Percentiles rank a stretch among this genome's conserved stretches.
These are phyloP conservation scores for Drosophila paranaensis DNA, from an alignment of 2,888 invertebrate species.

Conservation along the genomic window DNA sequence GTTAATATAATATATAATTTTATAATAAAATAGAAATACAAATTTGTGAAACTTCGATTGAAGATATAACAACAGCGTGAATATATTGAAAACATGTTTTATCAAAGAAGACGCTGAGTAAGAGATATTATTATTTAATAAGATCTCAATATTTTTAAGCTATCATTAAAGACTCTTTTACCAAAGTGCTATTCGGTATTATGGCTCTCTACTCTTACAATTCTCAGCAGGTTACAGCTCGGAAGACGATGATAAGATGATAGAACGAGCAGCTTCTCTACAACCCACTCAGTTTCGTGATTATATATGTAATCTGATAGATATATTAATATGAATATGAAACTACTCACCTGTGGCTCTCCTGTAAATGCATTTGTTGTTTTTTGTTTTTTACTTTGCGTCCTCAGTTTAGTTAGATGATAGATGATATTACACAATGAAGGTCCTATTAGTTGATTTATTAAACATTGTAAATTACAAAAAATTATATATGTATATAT, in stretches of 20 bases:
- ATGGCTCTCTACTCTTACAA: not conserved
- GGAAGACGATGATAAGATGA: not conserved
- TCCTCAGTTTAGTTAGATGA: not conserved
- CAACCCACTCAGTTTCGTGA: not conserved
- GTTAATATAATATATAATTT: too few species aligned
- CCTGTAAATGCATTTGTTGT: conserved; percentile 67
- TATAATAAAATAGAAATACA: too few species aligned
- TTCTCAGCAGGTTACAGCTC: not conserved
- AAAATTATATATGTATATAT: too few species aligned
- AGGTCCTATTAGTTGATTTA: conserved; percentile 5
- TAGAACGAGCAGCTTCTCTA: not conserved
- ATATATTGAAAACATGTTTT: too few species aligned
- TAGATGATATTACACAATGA: not conserved
- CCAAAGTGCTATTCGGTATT: too few species aligned
- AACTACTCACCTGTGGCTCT: conserved; percentile 51
- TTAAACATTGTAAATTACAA: not conserved
- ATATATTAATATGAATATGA: not conserved
- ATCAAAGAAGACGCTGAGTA: too few species aligned
- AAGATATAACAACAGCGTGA: too few species aligned
- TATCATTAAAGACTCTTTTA: too few species aligned
- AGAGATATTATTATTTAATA: too few species aligned
- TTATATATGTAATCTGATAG: not conserved
- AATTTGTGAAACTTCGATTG: too few species aligned
- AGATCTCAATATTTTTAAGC: too few species aligned
- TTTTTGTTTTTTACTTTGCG: not conserved